Conservation (phyloP, 2,797 vertebrate genomes). For the Psittacula echo region DNA sequence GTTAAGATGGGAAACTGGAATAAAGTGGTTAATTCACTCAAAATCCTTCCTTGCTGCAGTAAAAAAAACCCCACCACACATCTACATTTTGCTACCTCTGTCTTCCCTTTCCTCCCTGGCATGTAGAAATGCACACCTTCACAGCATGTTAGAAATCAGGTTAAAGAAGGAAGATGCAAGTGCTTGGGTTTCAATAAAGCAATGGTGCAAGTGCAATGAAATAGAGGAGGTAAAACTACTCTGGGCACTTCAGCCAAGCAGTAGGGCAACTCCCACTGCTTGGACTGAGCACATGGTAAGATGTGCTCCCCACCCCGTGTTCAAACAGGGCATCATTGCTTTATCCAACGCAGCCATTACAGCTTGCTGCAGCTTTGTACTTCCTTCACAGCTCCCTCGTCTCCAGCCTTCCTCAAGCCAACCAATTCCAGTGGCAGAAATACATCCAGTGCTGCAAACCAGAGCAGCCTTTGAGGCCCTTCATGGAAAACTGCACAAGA, state of each 20-base stretch:
- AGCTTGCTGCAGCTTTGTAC: not conserved
- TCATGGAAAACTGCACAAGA: rapidly evolving
- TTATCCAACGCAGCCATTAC: not conserved
- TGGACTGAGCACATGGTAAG: rapidly evolving
- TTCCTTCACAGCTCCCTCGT: not conserved
- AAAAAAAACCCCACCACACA: not conserved
- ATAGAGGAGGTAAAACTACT: not conserved
- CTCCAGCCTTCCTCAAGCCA: not conserved
- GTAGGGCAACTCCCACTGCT: not conserved
- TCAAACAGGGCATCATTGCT: not conserved
- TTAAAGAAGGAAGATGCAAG: not conserved
- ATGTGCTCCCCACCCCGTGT: rapidly evolving
- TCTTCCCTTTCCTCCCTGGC: not conserved
- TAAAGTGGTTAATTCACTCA: not conserved
- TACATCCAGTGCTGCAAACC: not conserved
- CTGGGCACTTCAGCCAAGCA: not conserved
- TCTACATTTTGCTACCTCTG: not conserved
- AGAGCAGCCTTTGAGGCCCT: not conserved
- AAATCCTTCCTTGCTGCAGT: not conserved
- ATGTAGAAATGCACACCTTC: rapidly evolving
- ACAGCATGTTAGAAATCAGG: rapidly evolving
- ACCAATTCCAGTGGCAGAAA: not conserved
- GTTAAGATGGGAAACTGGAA: not conserved
- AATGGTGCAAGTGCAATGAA: not conserved
- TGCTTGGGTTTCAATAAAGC: not conserved